Conservation (phyloP, 1,140 invertebrate genomes). For the roundworm (Caenorhabditis elegans) region WBcel235 BX284604.4:14762501-14763000, state of each 20-base stretch:
- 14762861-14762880: not conserved
- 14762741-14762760: constrained; percentile 6
- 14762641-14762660: too few species aligned
- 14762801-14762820: not conserved
- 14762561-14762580: too few species aligned
- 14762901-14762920: not conserved
- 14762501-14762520: too few species aligned
- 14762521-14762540: too few species aligned
- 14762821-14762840: constrained; percentile 10
- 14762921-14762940: not conserved
- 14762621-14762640: too few species aligned
- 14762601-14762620: too few species aligned
- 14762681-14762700: not conserved
- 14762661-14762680: too few species aligned
- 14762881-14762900: not conserved
- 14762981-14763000: not conserved
- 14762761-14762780: not conserved
- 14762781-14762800: constrained; percentile 1
- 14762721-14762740: not conserved
- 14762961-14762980: not conserved
- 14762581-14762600: too few species aligned
- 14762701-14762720: not conserved
- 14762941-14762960: not conserved
- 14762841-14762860: not conserved
- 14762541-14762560: too few species aligned